phyloP scores from a whole-genome alignment of 2,113 vertebrate genomes.

The Pogona vitticeps region DNA sequence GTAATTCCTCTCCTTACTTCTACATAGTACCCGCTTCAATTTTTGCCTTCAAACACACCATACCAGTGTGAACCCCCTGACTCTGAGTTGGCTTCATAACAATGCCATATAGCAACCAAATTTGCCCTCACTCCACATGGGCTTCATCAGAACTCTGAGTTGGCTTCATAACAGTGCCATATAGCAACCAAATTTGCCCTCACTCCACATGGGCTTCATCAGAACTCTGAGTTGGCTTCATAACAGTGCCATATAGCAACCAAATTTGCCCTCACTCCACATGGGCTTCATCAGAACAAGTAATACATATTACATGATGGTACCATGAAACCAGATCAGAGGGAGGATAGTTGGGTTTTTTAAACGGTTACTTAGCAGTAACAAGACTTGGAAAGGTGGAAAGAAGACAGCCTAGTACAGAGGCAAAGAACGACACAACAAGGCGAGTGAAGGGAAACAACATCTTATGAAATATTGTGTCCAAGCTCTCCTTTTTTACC shows the following conservation, averaged over 20 bases:
- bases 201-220: no score
- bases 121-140: not conserved
- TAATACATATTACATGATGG: no score
- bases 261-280: not conserved
- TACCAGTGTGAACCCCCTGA: not conserved
- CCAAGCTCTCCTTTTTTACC: not conserved
- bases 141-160: no score
- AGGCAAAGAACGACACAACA: not conserved
- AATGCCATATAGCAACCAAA: not conserved
- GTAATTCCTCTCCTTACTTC: not conserved
- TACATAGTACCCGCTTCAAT: not conserved
- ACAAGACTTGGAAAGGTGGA: no score
- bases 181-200: not conserved
- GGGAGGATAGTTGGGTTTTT: not conserved
- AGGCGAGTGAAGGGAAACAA: not conserved
- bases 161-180: not conserved
- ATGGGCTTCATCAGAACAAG: no score
- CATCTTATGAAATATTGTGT: not conserved
- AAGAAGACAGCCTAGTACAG: not conserved
- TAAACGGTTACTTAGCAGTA: not conserved
- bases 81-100: not conserved
- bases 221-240: not conserved
- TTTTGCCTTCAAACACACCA: not conserved
- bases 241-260: not conserved
- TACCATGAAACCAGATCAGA: no score